phyloP scores from a whole-genome alignment of 2,888 invertebrate genomes.

The Phania funesta region DNA sequence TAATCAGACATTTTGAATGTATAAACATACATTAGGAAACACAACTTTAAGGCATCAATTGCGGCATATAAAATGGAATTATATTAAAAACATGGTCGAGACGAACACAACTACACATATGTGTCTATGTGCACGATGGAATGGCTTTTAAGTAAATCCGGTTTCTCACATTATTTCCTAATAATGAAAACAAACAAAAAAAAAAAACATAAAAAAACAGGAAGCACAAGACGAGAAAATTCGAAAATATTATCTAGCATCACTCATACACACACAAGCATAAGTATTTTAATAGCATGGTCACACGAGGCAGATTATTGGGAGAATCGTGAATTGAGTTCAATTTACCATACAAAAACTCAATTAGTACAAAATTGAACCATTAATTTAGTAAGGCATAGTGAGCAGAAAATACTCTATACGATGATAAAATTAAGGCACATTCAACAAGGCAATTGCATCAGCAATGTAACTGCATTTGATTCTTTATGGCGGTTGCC shows the following conservation, averaged over 20 bases:
- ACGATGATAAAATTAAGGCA: too few species aligned
- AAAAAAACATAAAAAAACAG: slow-evolving; percentile 51
- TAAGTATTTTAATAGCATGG: too few species aligned
- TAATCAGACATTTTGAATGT: slow-evolving; percentile 71
- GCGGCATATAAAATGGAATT: slow-evolving; percentile 78
- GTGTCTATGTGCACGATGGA: background rate
- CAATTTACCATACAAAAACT: too few species aligned
- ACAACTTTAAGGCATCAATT: slow-evolving; percentile 73
- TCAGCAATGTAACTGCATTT: too few species aligned
- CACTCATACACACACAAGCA: background rate
- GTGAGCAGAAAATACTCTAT: too few species aligned
- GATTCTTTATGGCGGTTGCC: too few species aligned
- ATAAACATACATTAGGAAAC: slow-evolving; percentile 72
- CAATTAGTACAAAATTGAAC: too few species aligned
- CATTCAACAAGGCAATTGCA: too few species aligned
- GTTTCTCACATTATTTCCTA: slow-evolving; percentile 55
- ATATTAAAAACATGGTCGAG: slow-evolving; percentile 68
- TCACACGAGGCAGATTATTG: too few species aligned
- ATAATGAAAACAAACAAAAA: slow-evolving; percentile 67
- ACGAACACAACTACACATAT: slow-evolving; percentile 35
- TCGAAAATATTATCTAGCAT: slow-evolving; percentile 5
- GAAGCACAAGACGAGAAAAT: too few species aligned
- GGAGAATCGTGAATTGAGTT: too few species aligned
- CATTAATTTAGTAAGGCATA: too few species aligned
- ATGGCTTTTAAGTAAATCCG: slow-evolving; percentile 49